Evolutionary conservation across 2,113 vertebrate species (phyloP).

Genomic region (Cyanocitta stelleri): DNA sequence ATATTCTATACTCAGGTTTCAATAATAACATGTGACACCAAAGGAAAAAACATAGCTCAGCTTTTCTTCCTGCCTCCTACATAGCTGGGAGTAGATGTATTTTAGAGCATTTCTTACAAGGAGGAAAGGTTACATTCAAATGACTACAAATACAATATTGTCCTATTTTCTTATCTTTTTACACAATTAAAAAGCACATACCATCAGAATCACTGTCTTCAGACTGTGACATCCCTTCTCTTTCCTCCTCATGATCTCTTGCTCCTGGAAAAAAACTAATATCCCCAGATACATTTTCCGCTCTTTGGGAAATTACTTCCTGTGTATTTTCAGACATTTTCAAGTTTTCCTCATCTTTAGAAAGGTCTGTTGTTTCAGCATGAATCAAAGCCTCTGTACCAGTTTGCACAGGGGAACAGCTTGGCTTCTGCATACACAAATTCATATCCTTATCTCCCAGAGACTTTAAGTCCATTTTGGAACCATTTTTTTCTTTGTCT

Average conservation of each 20-base stretch:
- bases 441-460: background rate
- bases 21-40: background rate
- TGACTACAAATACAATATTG: background rate
- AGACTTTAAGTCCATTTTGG: background rate
- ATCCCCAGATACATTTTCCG: background rate
- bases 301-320: background rate
- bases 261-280: background rate
- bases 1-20: background rate
- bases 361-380: background rate
- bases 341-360: background rate
- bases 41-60: background rate
- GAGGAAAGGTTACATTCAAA: background rate
- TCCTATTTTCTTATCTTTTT: background rate
- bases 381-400: background rate
- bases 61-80: background rate
- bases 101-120: background rate
- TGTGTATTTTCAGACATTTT: background rate
- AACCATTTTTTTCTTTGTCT: background rate
- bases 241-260: background rate
- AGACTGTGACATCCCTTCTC: background rate
- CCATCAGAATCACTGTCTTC: conserved; percentile 86
- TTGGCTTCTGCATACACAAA: background rate
- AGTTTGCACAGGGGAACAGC: background rate
- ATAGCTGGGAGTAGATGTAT: background rate
- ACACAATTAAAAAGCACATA: conserved; percentile 49